Percentiles rank a stretch among this genome's conserved stretches.
Evolutionary conservation across 2,113 vertebrate species (phyloP).

Genomic region (Tetrao urogallus): DNA sequence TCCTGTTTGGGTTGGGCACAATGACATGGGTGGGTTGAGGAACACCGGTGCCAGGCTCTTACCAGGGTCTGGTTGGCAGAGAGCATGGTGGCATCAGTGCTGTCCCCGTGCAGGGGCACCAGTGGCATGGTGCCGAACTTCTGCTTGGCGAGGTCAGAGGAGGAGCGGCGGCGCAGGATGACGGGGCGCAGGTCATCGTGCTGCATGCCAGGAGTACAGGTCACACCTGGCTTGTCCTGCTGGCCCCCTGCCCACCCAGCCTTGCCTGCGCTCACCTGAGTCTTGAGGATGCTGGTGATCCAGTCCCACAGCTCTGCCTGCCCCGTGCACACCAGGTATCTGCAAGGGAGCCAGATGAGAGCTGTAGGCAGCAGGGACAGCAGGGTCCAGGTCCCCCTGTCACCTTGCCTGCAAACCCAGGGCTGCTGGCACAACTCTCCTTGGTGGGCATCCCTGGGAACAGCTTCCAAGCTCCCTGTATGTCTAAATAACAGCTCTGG

Average conservation of each 20-base stretch:
- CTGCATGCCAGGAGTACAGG: constrained; percentile 51
- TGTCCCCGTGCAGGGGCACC: constrained; percentile 91
- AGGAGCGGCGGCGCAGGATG: constrained; percentile 88
- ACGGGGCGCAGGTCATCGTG: constrained; percentile 87
- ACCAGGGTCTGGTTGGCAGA: constrained; percentile 97
- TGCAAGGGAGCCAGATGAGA: constrained; percentile 50
- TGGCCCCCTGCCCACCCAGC: fast-evolving
- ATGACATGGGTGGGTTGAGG: fast-evolving
- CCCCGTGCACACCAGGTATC: constrained; percentile 87
- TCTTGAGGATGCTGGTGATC: constrained; percentile 92
- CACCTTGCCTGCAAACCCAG: background rate
- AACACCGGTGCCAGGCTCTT: background rate
- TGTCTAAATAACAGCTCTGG: background rate
- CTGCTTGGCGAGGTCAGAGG: constrained; percentile 92
- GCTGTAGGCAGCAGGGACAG: background rate
- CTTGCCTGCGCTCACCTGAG: constrained; percentile 82
- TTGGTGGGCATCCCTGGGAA: background rate
- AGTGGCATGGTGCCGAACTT: constrained; percentile 97
- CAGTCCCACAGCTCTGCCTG: constrained; percentile 95
- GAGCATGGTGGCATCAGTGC: constrained; percentile 89
- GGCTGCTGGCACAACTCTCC: background rate
- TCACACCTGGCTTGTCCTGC: background rate
- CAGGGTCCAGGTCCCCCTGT: fast-evolving
- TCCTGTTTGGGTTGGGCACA: fast-evolving
- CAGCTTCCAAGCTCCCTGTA: background rate